phyloP scores from a whole-genome alignment of 2,888 invertebrate genomes.

The Scaptomyza flava region DNA sequence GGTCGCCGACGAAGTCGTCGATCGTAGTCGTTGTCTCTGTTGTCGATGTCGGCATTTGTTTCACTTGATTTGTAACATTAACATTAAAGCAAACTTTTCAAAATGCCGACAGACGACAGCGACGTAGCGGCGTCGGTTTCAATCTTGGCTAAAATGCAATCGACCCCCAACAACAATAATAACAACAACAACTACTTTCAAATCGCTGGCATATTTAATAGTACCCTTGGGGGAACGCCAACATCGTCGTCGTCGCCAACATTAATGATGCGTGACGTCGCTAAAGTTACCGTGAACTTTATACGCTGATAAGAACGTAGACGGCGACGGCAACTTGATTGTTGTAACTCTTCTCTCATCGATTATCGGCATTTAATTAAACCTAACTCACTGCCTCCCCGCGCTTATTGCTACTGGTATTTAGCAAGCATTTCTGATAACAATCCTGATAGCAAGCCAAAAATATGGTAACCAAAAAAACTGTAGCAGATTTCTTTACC shows the following conservation, averaged over 20 bases:
- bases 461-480: conserved; percentile 47
- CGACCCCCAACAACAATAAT: conserved; percentile 23
- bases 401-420: conserved; percentile 74
- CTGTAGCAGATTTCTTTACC: conserved; percentile 66
- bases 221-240: conserved; percentile 24
- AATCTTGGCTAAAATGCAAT: conserved; percentile 62
- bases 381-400: conserved; percentile 33
- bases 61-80: conserved; percentile 74
- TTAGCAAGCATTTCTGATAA: conserved; percentile 72
- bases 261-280: conserved; percentile 50
- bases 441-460: conserved; percentile 19
- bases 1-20: conserved; percentile 30
- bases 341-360: conserved; percentile 71
- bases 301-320: conserved; percentile 49
- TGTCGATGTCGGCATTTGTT: conserved; percentile 67
- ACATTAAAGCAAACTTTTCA: conserved; percentile 71
- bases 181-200: conserved; percentile 22
- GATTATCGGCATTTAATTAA: conserved; percentile 75
- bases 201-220: conserved; percentile 35
- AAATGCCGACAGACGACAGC: conserved; percentile 61
- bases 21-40: conserved; percentile 15
- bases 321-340: conserved; percentile 20
- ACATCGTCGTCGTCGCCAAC: conserved; percentile 5
- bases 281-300: conserved; percentile 52
- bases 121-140: conserved; percentile 23